phyloP scores from a whole-genome alignment of 2,113 vertebrate genomes.

The Cyprinodon brontotheroides region DNA sequence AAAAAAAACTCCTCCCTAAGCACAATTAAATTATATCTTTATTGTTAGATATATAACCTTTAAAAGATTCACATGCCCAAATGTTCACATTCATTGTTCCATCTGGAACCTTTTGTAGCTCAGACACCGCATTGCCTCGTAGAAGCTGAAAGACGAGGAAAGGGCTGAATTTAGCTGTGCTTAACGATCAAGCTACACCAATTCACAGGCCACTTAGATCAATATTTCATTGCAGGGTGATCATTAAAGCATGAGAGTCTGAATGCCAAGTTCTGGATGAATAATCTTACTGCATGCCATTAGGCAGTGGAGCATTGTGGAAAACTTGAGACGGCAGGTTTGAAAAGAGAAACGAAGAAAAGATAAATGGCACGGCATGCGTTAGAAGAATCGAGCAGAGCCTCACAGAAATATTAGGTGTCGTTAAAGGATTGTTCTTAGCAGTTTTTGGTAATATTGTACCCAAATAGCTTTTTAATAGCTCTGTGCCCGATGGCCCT shows the following conservation, averaged over 20 bases:
- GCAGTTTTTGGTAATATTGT: constrained; percentile 17
- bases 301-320: constrained; percentile 15
- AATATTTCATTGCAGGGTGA: constrained; percentile 70
- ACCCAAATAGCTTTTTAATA: constrained; percentile 19
- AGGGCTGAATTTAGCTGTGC: constrained; percentile 49
- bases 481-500: background rate
- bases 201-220: constrained; percentile 60
- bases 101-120: constrained; percentile 33
- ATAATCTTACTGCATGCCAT: constrained; percentile 55
- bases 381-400: constrained; percentile 11
- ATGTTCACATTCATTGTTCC: constrained; percentile 18
- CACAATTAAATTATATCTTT: background rate
- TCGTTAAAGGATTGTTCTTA: background rate
- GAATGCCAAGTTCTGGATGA: constrained; percentile 63
- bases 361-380: constrained; percentile 1
- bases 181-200: constrained; percentile 57
- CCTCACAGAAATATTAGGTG: background rate
- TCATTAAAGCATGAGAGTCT: constrained; percentile 75
- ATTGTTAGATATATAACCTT: background rate
- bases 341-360: constrained; percentile 17
- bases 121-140: constrained; percentile 18
- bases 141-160: constrained; percentile 22
- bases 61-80: constrained; percentile 61
- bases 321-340: constrained; percentile 25
- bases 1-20: background rate